These are phyloP conservation scores for Anodontia alba DNA, from an alignment of 2,888 invertebrate species.

Conservation along the genomic window DNA sequence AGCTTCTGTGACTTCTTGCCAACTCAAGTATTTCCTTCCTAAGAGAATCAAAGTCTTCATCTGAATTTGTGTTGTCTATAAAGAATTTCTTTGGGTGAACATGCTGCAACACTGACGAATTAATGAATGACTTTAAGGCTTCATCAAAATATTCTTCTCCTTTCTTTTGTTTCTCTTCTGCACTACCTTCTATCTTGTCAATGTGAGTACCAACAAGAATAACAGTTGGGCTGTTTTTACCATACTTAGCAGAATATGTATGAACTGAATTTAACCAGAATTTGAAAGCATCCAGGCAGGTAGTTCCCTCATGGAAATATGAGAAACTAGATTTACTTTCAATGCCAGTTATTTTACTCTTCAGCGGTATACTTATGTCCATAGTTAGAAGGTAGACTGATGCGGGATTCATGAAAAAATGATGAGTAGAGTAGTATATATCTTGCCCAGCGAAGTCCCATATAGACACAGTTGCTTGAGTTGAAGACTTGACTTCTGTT, in stretches of 20 bases:
- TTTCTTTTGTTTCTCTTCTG: slow-evolving; percentile 35
- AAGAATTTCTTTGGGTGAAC: slow-evolving; percentile 37
- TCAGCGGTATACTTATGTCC: slow-evolving; percentile 36
- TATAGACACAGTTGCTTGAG: slow-evolving; percentile 33
- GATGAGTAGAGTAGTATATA: slow-evolving; percentile 54
- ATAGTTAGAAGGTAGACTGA: slow-evolving; percentile 51
- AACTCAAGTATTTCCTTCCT: slow-evolving; percentile 24
- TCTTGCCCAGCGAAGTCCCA: slow-evolving; percentile 55
- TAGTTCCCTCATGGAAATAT: slow-evolving; percentile 29
- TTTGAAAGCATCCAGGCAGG: slow-evolving; percentile 51
- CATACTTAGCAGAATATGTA: slow-evolving; percentile 30
- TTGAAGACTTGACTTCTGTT: neutral
- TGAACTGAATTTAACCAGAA: slow-evolving; percentile 55
- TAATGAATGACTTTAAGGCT: slow-evolving; percentile 39
- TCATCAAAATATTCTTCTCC: slow-evolving; percentile 45
- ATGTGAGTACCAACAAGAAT: slow-evolving; percentile 53
- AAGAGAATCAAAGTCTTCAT: slow-evolving; percentile 26
- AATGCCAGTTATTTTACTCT: slow-evolving; percentile 16
- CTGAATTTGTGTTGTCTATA: slow-evolving; percentile 23
- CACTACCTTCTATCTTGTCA: slow-evolving; percentile 35
- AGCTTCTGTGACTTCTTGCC: slow-evolving; percentile 36
- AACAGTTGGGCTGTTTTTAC: slow-evolving; percentile 32
- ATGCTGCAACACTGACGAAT: slow-evolving; percentile 25
- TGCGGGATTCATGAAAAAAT: slow-evolving; percentile 49
- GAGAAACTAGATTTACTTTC: slow-evolving; percentile 18